Percentiles rank a stretch among this genome's conserved stretches.
Conservation (phyloP, 2,888 invertebrate genomes). For the Drosophila putrida region DNA sequence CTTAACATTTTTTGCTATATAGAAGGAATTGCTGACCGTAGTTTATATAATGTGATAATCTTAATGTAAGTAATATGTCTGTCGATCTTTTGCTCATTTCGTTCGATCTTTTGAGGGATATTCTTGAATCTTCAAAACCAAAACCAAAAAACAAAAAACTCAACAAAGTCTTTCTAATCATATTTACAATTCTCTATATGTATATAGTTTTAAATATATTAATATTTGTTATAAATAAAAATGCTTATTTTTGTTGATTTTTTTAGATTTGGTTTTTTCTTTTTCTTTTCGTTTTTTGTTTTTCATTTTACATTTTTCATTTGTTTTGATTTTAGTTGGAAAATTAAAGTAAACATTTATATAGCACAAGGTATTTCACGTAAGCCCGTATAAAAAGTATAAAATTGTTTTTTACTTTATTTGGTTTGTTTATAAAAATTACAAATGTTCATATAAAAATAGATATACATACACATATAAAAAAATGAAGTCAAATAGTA, state of each 20-base stretch:
- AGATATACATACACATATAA: conserved; percentile 71
- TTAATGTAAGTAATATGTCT: conserved; percentile 23
- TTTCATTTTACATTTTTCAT: conserved; percentile 7
- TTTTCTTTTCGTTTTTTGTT: conserved; percentile 19
- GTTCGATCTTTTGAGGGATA: conserved; percentile 5
- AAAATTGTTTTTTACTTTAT: conserved; percentile 65
- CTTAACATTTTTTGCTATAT: conserved; percentile 29
- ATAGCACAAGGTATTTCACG: conserved; percentile 70
- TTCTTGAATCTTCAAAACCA: background rate
- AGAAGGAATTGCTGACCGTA: conserved; percentile 49
- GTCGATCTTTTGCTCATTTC: conserved; percentile 2
- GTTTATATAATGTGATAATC: conserved; percentile 23
- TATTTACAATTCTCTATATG: conserved; percentile 27
- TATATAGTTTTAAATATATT: conserved; percentile 11
- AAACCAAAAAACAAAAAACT: background rate
- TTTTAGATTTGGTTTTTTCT: conserved; percentile 28
- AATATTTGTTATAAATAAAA: conserved; percentile 42
- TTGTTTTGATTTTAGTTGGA: conserved; percentile 35
- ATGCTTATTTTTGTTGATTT: conserved; percentile 55
- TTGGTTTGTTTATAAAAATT: conserved; percentile 66
- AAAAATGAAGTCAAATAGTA: conserved; percentile 67
- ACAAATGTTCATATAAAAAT: conserved; percentile 78
- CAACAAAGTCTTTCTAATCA: conserved; percentile 15
- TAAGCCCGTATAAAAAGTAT: conserved; percentile 80
- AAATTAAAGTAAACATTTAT: conserved; percentile 72